Conservation (phyloP, 2,113 vertebrate genomes). For the Mugil cephalus region DNA sequence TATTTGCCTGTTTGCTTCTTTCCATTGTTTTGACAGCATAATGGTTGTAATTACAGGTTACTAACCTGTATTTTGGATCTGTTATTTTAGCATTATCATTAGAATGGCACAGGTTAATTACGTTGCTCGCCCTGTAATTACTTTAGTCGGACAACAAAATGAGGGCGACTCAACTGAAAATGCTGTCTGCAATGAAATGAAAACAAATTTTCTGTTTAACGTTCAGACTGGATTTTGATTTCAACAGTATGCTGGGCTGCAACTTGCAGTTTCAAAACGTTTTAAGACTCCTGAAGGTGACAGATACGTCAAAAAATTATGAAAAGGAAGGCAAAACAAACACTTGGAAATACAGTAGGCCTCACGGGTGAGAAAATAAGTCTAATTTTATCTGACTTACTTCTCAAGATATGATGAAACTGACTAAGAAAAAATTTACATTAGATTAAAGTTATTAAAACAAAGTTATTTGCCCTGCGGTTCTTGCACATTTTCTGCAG, state of each 20-base stretch:
- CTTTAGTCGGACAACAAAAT: conserved; percentile 21
- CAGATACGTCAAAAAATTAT: neutral
- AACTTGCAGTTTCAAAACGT: too few relatives aligned
- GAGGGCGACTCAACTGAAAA: neutral
- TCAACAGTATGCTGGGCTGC: too few relatives aligned
- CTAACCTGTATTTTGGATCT: conserved; percentile 47
- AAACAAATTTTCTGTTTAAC: too few relatives aligned
- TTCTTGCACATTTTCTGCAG: conserved; percentile 22
- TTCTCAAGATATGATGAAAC: too few relatives aligned
- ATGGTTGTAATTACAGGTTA: conserved; percentile 54
- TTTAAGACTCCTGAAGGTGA: too few relatives aligned
- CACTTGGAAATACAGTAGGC: too few relatives aligned
- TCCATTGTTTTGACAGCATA: conserved; percentile 49
- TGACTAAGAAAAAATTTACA: too few relatives aligned
- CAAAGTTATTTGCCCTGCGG: neutral
- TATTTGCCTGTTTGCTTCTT: conserved; percentile 19
- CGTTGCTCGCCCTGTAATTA: conserved; percentile 54
- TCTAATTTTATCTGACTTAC: too few relatives aligned
- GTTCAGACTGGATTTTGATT: too few relatives aligned
- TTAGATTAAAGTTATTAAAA: too few relatives aligned
- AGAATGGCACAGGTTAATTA: conserved; percentile 45
- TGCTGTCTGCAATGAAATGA: too few relatives aligned
- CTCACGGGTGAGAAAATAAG: too few relatives aligned
- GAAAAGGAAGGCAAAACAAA: neutral
- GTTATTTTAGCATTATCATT: conserved; percentile 59